Evolutionary conservation across 2,113 vertebrate genomes (phyloP).

Genomic region (Notarius quadriscutis): DNA sequence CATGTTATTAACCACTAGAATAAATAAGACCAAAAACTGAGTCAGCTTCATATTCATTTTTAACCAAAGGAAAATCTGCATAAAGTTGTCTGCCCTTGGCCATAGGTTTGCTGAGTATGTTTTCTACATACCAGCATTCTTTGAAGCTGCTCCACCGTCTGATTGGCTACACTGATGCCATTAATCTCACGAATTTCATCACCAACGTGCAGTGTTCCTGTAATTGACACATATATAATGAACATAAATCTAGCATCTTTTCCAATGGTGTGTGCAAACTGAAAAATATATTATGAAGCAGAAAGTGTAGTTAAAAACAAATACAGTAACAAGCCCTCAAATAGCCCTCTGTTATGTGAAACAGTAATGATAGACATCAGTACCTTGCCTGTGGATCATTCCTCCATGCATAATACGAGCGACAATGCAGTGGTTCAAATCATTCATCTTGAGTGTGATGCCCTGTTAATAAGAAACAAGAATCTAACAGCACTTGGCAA

Average conservation of each 20-base stretch:
- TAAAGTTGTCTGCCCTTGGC: not conserved
- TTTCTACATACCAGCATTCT: slow-evolving; percentile 91
- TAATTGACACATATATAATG: not conserved
- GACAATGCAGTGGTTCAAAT: slow-evolving; percentile 96
- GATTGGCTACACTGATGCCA: slow-evolving; percentile 95
- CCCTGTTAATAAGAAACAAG: slow-evolving; percentile 75
- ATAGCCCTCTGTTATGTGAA: not conserved
- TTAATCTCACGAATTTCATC: slow-evolving; percentile 99
- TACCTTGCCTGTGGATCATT: slow-evolving; percentile 99
- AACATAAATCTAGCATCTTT: not conserved
- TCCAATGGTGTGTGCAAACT: not conserved
- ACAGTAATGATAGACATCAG: slow-evolving; percentile 9
- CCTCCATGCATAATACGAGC: slow-evolving; percentile 98
- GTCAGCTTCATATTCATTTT: not conserved
- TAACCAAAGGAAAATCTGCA: not conserved
- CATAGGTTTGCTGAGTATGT: not conserved
- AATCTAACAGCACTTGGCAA: not conserved
- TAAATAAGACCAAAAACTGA: not conserved
- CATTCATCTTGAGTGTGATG: slow-evolving; percentile 99
- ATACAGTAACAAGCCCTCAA: not conserved
- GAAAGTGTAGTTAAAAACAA: not conserved
- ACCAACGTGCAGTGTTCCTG: slow-evolving; percentile 94
- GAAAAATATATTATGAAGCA: not conserved
- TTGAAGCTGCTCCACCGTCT: slow-evolving; percentile 97
- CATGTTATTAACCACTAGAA: not conserved